Percentiles rank a stretch among this genome's conserved stretches.
Evolutionary conservation across 2,888 invertebrate species (phyloP).

Genomic region (Saturnia pavonia): DNA sequence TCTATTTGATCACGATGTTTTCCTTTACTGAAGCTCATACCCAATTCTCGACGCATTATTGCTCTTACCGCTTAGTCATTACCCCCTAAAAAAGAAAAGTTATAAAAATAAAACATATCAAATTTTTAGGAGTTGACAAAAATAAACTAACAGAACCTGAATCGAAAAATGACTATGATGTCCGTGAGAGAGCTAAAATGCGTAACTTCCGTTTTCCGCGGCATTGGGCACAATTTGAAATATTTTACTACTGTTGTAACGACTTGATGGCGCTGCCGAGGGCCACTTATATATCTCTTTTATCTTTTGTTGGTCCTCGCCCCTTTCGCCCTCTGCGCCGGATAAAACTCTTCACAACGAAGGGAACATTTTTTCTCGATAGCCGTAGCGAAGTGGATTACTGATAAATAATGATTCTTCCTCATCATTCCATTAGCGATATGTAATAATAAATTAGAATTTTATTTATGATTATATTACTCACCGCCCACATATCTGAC

Average conservation of each 20-base stretch:
- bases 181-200: constrained; percentile 48
- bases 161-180: constrained; percentile 34
- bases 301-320: constrained; percentile 76
- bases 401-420: constrained; percentile 10
- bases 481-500: background rate
- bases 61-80: no score
- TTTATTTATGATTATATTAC: background rate
- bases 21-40: no score
- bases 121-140: background rate
- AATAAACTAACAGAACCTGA: constrained; percentile 45
- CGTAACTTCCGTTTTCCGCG: constrained; percentile 81
- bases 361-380: constrained; percentile 59
- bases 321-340: constrained; percentile 64
- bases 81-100: background rate
- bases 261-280: constrained; percentile 80
- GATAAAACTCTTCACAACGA: constrained; percentile 56
- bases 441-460: background rate
- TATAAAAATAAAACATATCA: background rate
- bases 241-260: constrained; percentile 81
- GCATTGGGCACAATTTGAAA: constrained; percentile 82
- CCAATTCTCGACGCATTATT: no score
- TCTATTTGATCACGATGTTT: no score
- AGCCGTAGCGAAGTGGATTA: constrained; percentile 20
- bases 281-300: constrained; percentile 82
- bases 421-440: background rate